Evolutionary conservation across 2,888 invertebrate genomes (phyloP).

Genomic region (Mimumesa dahlbomi): DNA sequence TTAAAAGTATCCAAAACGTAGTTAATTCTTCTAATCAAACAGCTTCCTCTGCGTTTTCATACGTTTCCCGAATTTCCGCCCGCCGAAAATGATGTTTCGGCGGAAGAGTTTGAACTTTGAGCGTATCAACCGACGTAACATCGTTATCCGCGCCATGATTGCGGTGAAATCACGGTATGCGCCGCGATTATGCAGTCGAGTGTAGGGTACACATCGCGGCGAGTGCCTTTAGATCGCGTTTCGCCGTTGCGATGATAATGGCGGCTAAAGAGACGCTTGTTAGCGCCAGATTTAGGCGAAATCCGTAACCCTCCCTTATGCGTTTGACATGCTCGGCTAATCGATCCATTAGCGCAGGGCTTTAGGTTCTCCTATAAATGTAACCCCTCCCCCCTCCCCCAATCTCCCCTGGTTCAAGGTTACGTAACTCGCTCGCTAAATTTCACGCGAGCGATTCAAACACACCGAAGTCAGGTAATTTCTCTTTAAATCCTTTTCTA

Average conservation of each 20-base stretch:
- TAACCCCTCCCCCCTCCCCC: not conserved
- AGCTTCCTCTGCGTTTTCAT: too few relatives aligned
- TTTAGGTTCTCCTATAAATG: slow-evolving; percentile 12
- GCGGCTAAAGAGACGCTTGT: slow-evolving; percentile 50
- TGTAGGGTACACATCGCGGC: slow-evolving; percentile 38
- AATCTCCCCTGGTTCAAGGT: slow-evolving; percentile 14
- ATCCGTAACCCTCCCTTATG: slow-evolving; percentile 23
- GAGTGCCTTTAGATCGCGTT: slow-evolving; percentile 44
- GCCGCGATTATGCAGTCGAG: slow-evolving; percentile 37
- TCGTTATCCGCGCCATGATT: slow-evolving; percentile 48
- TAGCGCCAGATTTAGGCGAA: slow-evolving; percentile 34
- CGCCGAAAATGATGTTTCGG: too few relatives aligned
- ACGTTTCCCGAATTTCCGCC: too few relatives aligned
- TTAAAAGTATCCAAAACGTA: too few relatives aligned
- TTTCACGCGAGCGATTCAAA: too few relatives aligned
- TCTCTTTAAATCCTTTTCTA: too few relatives aligned
- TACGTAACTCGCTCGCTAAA: not conserved
- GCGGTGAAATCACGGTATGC: slow-evolving; percentile 40
- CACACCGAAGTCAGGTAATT: too few relatives aligned
- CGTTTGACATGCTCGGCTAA: slow-evolving; percentile 31
- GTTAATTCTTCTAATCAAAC: too few relatives aligned
- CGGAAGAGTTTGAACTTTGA: too few relatives aligned
- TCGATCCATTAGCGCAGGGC: slow-evolving; percentile 32
- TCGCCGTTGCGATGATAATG: slow-evolving; percentile 48
- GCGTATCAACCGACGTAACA: not conserved